Conservation (phyloP, 2,113 vertebrate genomes). For the Xiphias gladius region DNA sequence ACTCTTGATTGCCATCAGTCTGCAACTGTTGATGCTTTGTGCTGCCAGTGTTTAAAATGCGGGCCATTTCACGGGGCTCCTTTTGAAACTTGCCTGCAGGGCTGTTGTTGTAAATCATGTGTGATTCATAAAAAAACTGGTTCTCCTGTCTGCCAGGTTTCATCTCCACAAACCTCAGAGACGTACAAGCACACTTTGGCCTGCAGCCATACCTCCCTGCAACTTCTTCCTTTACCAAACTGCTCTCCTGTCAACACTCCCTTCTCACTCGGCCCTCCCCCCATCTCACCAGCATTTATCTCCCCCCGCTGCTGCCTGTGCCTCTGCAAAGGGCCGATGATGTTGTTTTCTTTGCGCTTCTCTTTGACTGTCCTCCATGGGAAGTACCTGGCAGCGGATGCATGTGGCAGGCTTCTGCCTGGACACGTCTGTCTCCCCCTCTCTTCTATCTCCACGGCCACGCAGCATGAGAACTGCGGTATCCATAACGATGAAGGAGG, state of each 20-base stretch:
- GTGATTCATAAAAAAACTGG: constrained; percentile 80
- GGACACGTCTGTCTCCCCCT: constrained; percentile 78
- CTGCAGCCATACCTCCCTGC: constrained; percentile 83
- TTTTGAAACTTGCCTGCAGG: constrained; percentile 61
- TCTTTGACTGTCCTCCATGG: constrained; percentile 81
- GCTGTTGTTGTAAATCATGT: constrained; percentile 81
- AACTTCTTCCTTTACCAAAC: constrained; percentile 76
- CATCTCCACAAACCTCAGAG: constrained; percentile 76
- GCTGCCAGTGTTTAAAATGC: constrained; percentile 62
- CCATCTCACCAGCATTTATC: constrained; percentile 44
- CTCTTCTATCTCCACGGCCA: constrained; percentile 70
- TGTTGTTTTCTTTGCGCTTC: constrained; percentile 79
- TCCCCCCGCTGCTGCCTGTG: constrained; percentile 36
- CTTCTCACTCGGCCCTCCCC: constrained; percentile 48
- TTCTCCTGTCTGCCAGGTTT: constrained; percentile 79
- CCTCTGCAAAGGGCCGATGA: constrained; percentile 54
- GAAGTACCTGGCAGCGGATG: constrained; percentile 84
- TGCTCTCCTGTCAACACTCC: constrained; percentile 76
- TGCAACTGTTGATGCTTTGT: constrained; percentile 61
- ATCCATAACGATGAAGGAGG: constrained; percentile 63
- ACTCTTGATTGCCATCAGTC: constrained; percentile 63
- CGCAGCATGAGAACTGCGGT: constrained; percentile 76
- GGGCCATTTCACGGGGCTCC: constrained; percentile 60
- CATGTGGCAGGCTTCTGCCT: constrained; percentile 80
- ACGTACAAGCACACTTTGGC: constrained; percentile 81